Conservation (phyloP, 2,797 vertebrate species). For the Sylvilagus floridanus region DNA sequence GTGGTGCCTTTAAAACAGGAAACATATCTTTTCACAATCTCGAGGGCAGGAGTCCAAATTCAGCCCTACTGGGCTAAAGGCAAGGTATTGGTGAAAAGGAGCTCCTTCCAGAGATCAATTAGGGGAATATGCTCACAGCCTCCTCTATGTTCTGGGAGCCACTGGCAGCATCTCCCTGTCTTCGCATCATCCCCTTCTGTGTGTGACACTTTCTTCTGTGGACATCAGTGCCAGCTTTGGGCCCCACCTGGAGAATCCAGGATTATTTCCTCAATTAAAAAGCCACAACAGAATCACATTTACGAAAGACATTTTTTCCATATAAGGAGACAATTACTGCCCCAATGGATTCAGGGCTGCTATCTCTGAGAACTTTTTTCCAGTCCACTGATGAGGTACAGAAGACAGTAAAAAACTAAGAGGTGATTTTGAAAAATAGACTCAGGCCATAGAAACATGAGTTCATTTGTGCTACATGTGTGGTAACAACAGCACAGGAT, state of each 20-base stretch:
- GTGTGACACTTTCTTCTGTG: not conserved
- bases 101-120: fast-evolving
- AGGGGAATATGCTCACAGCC: not conserved
- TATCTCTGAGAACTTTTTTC: not conserved
- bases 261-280: not conserved
- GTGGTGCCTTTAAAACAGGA: not conserved
- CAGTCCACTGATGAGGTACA: not conserved
- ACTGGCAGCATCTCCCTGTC: not conserved
- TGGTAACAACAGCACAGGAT: not conserved
- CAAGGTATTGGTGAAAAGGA: fast-evolving
- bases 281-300: not conserved
- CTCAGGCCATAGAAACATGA: not conserved
- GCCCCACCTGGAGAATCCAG: too few relatives aligned
- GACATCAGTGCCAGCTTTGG: not conserved
- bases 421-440: not conserved
- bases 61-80: not conserved
- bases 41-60: not conserved
- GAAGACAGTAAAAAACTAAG: not conserved
- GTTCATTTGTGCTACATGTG: not conserved
- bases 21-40: not conserved
- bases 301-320: not conserved
- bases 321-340: not conserved
- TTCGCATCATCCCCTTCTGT: too few relatives aligned
- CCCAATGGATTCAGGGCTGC: not conserved
- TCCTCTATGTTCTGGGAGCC: not conserved